Evolutionary conservation across 2,888 invertebrate species (phyloP).

Genomic region (Ametastegia equiseti): DNA sequence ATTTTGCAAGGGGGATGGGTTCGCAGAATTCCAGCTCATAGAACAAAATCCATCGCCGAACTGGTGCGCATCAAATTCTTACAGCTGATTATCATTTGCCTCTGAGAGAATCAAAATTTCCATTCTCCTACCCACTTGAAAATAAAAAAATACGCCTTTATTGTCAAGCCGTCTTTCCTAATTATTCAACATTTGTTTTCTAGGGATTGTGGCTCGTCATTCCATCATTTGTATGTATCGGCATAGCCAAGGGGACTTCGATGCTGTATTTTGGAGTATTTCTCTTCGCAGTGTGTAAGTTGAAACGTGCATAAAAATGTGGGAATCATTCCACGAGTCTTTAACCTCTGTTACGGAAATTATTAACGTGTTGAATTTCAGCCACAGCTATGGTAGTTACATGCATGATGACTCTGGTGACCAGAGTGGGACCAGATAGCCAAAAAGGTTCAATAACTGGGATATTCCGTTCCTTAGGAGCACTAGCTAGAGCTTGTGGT

Average conservation of each 20-base stretch:
- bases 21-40: constrained; percentile 85
- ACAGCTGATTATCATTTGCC: neutral
- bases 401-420: constrained; percentile 95
- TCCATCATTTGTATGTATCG: constrained; percentile 91
- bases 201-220: constrained; percentile 90
- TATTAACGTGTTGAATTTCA: constrained; percentile 69
- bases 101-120: neutral
- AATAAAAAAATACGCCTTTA: constrained; percentile 19
- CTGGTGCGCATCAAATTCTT: constrained; percentile 72
- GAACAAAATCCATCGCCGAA: constrained; percentile 85
- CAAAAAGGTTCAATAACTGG: constrained; percentile 97
- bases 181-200: constrained; percentile 50
- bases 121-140: constrained; percentile 1
- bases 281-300: constrained; percentile 94
- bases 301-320: neutral
- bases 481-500: constrained; percentile 94
- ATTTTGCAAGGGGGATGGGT: constrained; percentile 93
- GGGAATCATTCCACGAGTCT: neutral
- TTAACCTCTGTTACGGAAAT: neutral
- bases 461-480: constrained; percentile 95
- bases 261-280: constrained; percentile 90
- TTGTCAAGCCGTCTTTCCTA: constrained; percentile 48
- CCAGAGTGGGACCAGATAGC: constrained; percentile 86
- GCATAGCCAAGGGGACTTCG: constrained; percentile 80
- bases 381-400: constrained; percentile 97